A percentile compares a stretch with the other conserved stretches of the same genome.
Evolutionary conservation across 2,888 invertebrate genomes (phyloP).

Genomic region (Resseliella maxima): DNA sequence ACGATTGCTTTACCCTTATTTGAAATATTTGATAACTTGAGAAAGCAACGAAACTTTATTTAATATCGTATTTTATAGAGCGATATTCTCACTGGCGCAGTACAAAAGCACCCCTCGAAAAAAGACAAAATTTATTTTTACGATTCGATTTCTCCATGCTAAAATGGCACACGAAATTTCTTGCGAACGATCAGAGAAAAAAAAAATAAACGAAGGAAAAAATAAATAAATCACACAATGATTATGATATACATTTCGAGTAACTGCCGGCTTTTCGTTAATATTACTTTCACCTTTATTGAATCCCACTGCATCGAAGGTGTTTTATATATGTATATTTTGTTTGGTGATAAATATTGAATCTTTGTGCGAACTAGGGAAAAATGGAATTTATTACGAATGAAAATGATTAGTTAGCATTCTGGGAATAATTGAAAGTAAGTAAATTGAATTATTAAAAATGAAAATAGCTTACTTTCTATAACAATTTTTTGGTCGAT

Average conservation of each 20-base stretch:
- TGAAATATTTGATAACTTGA: conserved; percentile 43
- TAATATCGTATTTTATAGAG: conserved; percentile 16
- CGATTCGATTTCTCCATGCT: background rate
- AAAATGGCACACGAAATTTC: background rate
- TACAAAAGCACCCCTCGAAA: background rate
- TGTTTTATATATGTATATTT: background rate
- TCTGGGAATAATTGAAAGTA: conserved; percentile 4
- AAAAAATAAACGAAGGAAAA: background rate
- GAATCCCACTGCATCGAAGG: background rate
- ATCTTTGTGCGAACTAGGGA: background rate
- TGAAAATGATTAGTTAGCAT: conserved; percentile 2
- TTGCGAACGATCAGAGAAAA: background rate
- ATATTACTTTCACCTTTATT: conserved; percentile 20
- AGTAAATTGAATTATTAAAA: too few species aligned
- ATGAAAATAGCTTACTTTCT: too few species aligned
- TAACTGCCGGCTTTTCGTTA: background rate
- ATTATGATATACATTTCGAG: conserved; percentile 24
- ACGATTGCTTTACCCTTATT: background rate
- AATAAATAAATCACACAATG: conserved; percentile 18
- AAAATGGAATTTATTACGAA: conserved; percentile 24
- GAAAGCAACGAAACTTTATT: conserved; percentile 3
- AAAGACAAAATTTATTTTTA: conserved; percentile 13
- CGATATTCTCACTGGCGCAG: background rate
- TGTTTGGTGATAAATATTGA: conserved; percentile 16
- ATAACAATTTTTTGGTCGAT: too few species aligned